Conservation (phyloP, 2,888 invertebrate genomes). For the Tachystola acroxantha region DNA sequence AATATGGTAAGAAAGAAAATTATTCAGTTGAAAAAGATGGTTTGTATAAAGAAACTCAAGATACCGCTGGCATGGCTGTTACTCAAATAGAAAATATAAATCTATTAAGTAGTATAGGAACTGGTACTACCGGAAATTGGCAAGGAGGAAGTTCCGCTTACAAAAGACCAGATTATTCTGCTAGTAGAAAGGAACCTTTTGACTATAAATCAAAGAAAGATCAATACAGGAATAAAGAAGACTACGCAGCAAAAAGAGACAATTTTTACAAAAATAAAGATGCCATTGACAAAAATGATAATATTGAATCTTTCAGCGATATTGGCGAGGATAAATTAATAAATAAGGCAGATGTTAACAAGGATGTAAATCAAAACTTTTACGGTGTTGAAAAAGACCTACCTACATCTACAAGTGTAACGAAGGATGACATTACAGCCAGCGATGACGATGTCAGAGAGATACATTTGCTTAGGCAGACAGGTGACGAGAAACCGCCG, state of each 20-base stretch:
- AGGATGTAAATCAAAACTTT: slow-evolving; percentile 4
- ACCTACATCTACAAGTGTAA: neutral
- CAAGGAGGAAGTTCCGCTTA: slow-evolving; percentile 22
- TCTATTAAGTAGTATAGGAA: slow-evolving; percentile 27
- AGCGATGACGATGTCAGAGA: no score
- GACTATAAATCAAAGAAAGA: slow-evolving; percentile 25
- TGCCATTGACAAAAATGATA: neutral
- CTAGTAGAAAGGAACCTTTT: slow-evolving; percentile 18
- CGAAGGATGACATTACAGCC: neutral
- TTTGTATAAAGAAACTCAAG: slow-evolving; percentile 11
- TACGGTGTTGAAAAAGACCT: no score
- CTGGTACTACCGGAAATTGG: slow-evolving; percentile 31
- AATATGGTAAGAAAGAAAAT: slow-evolving; percentile 12
- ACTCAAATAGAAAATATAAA: slow-evolving; percentile 45
- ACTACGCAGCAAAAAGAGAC: slow-evolving; percentile 11
- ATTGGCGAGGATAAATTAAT: neutral
- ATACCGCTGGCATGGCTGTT: slow-evolving; percentile 18
- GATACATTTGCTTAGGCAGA: neutral
- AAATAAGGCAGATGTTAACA: slow-evolving; percentile 7
- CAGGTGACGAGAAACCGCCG: slow-evolving; percentile 7
- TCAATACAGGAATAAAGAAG: slow-evolving; percentile 12
- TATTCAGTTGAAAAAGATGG: no score
- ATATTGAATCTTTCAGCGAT: neutral
- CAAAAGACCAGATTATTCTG: slow-evolving; percentile 15
- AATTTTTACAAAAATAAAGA: slow-evolving; percentile 12